phyloP scores from a whole-genome alignment of 2,888 invertebrate species.

The Tryphoninae sp. region DNA sequence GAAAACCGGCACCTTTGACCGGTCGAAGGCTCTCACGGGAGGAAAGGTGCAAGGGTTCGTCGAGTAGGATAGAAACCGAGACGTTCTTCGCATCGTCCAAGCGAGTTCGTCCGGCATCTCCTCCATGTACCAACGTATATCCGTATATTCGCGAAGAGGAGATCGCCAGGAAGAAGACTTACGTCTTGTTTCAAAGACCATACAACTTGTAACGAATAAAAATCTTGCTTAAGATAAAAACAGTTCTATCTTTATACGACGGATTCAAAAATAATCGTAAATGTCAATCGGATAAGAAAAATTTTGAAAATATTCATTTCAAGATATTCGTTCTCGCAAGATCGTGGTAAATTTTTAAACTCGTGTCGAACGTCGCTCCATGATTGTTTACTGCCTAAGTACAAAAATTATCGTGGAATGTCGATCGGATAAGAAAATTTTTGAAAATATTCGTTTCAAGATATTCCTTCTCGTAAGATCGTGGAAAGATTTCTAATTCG shows the following conservation, averaged over 20 bases:
- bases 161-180: conserved; percentile 38
- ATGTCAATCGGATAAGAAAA: neutral
- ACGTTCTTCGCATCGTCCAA: conserved; percentile 53
- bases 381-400: neutral
- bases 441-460: too few relatives aligned
- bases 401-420: too few relatives aligned
- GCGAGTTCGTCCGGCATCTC: conserved; percentile 54
- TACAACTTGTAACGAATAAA: too few relatives aligned
- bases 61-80: conserved; percentile 51
- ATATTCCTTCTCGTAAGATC: too few relatives aligned
- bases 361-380: too few relatives aligned
- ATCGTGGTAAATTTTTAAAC: neutral
- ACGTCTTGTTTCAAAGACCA: too few relatives aligned
- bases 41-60: conserved; percentile 56
- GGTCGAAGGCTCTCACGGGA: conserved; percentile 62
- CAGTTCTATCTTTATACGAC: too few relatives aligned
- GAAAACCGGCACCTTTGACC: conserved; percentile 71
- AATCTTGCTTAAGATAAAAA: too few relatives aligned
- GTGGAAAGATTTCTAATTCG: too few relatives aligned
- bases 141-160: conserved; percentile 13
- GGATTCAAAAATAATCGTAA: too few relatives aligned
- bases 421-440: too few relatives aligned
- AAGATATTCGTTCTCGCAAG: neutral
- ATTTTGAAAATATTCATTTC: neutral
- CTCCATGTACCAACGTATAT: neutral